Evolutionary conservation across 2,797 vertebrate genomes (phyloP), one percentile per base, ranked within the genome.

Genomic region (Tangara arthus): DNA sequence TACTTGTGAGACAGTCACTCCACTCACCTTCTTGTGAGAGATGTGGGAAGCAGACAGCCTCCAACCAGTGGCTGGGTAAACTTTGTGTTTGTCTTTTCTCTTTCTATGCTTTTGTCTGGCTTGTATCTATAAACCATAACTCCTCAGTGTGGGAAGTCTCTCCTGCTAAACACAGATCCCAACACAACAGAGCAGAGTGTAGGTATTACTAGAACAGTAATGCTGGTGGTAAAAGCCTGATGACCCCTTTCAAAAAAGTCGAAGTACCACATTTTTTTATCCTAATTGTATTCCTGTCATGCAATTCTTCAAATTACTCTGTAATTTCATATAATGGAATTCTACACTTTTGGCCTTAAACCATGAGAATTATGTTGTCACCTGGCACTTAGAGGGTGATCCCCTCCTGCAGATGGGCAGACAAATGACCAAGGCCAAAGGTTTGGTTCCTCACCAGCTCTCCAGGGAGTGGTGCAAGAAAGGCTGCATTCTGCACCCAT

Each of bases 121-220:
- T 95, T 87, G 77, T 89, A 84, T 92, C 82, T 95, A 55, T 76
- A 94, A 96, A 93, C 93, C 77, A 39, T 79, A 89, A 90, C 26
- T 93, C 66, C 46, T 79, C 70, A 44, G 17, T 91, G 87, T 86
- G 91, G 95, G 87, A 96, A 95, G 66, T 76, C 60, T 88, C 91
- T 86, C 56, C 42, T 82, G 8, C 44, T 63, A 57, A 76, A 68
- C 32, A 68, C 73, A 76, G 52, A 90, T 86, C 39, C 79, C 52
- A 83, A 23, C 42, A 52, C n/a, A 86, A 41, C 32, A 82, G 55
- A 75, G 61, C 37, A 57, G 35, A 72, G 42, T 59, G 47, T 30
- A 83, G 80, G 44, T 69, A 37, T 71, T 63, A 72, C 80, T 63
- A 2, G 3, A 90, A 82, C 0, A 2, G 50, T 75, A 87, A 80